phyloP scores from a whole-genome alignment of 2,797 vertebrate genomes.

The Platyrinchus mystaceus region DNA sequence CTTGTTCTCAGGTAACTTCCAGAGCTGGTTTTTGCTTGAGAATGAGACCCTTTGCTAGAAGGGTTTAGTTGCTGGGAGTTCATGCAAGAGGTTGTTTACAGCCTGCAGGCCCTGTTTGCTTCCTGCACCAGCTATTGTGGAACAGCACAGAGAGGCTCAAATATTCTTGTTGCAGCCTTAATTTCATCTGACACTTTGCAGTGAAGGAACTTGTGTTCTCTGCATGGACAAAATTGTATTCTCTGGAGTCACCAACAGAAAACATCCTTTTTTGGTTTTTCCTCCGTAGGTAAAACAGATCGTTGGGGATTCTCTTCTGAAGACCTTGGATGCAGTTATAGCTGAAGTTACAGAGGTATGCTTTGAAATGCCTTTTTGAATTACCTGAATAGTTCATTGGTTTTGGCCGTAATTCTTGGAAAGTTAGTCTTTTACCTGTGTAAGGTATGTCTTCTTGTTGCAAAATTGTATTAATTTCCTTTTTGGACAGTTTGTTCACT shows the following conservation, averaged over 20 bases:
- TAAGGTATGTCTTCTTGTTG: background rate
- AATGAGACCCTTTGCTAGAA: background rate
- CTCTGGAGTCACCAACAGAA: background rate
- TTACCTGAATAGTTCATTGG: background rate
- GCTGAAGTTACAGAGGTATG: slow-evolving; percentile 83
- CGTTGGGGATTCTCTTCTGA: slow-evolving; percentile 88
- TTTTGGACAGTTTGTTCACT: background rate
- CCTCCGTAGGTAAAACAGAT: slow-evolving; percentile 86
- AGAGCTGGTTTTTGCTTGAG: background rate
- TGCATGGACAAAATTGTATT: background rate
- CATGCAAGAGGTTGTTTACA: background rate
- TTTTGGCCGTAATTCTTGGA: background rate
- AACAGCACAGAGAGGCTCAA: background rate
- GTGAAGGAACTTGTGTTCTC: background rate
- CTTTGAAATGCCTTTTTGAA: background rate
- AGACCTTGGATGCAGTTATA: slow-evolving; percentile 84
- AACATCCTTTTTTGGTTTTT: background rate
- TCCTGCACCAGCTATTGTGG: background rate
- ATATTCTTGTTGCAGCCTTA: background rate
- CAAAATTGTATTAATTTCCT: background rate
- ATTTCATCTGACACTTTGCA: background rate
- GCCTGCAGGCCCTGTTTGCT: background rate
- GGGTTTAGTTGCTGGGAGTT: background rate
- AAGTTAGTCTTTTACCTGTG: background rate
- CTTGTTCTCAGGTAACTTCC: background rate